Evolutionary conservation across 2,888 invertebrate species (phyloP), one percentile per base, ranked within the genome.

Genomic region (Steromphala cineraria): DNA sequence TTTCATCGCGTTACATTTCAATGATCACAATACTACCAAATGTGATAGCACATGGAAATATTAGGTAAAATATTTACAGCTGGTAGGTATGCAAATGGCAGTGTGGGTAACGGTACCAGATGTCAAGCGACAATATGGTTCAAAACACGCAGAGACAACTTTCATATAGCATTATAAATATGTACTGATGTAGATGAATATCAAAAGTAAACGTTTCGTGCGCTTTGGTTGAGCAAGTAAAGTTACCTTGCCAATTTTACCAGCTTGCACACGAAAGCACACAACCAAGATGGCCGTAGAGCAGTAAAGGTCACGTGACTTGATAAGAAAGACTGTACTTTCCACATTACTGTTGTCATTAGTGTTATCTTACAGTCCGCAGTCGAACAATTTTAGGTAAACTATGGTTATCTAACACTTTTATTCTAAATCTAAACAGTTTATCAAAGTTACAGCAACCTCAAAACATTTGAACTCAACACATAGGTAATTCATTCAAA

Each of bases 261-360:
- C 80, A 83, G 82, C 81, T 82, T 82, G 86, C 86, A 88, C 88
- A 88, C 89, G 88, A 89, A 79, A 88, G 87, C 89, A 89, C 88
- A 86, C 87, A 89, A 89, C 89, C 89, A 90, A 90, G 89, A 91
- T 91, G 90, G 90, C 90, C 87, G 89, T 89, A 87, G 76, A 81
- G 85, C 84, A 88, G 88, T 90, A 88, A 89, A 87, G 88, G 88
- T 89, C 91, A 91, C 91, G 90, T 91, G 91, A 90, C 87, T 75
- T 56, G 74, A 76, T 62, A 78, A 67, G 46, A 40, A 21, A 67
- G 21, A 53, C 67, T 67, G 71, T 71, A 40, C 24, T 36, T 40
- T 17, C 71, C 71, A 31, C 28, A 71, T 10, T 36, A 71, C 71
- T 71, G 40, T 17, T 71, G 46, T 46, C 13, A 10, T 46, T 46